These are phyloP conservation scores for Nomada ruficornis DNA, from an alignment of 2,888 invertebrate species.

Conservation along the genomic window DNA sequence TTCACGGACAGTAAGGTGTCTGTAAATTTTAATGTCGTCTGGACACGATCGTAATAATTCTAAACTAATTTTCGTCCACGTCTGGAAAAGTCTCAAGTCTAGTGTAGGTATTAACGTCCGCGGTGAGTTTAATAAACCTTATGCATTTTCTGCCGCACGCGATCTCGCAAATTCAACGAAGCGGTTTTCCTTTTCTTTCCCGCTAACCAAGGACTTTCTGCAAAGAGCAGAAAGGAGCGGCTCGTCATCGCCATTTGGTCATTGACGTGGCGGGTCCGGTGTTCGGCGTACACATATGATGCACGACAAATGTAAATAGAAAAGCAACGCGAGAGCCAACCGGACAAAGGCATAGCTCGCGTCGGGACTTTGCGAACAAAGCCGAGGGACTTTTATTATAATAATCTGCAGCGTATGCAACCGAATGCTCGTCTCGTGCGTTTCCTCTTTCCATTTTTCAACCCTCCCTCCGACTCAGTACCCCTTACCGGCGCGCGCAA, in stretches of 20 bases:
- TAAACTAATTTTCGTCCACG: too few relatives aligned
- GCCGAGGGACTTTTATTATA: conserved; percentile 77
- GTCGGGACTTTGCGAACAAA: conserved; percentile 66
- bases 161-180: not conserved
- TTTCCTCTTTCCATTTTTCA: conserved; percentile 40
- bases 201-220: conserved; percentile 2
- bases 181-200: conserved; percentile 11
- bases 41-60: too few relatives aligned
- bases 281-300: conserved; percentile 38
- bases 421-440: conserved; percentile 57
- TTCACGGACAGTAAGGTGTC: too few relatives aligned
- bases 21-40: too few relatives aligned
- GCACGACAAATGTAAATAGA: conserved; percentile 74
- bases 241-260: conserved; percentile 66
- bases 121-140: too few relatives aligned
- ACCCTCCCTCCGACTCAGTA: conserved; percentile 47
- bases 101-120: too few relatives aligned
- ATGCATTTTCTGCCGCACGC: not conserved
- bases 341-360: conserved; percentile 69
- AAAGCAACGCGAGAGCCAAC: conserved; percentile 61
- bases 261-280: conserved; percentile 61
- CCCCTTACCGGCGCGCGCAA: conserved; percentile 56
- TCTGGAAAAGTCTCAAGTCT: too few relatives aligned
- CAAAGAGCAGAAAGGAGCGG: conserved; percentile 34
- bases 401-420: conserved; percentile 72